Conservation (phyloP, 2,888 invertebrate species). For the Chymomyza caudatula region DNA sequence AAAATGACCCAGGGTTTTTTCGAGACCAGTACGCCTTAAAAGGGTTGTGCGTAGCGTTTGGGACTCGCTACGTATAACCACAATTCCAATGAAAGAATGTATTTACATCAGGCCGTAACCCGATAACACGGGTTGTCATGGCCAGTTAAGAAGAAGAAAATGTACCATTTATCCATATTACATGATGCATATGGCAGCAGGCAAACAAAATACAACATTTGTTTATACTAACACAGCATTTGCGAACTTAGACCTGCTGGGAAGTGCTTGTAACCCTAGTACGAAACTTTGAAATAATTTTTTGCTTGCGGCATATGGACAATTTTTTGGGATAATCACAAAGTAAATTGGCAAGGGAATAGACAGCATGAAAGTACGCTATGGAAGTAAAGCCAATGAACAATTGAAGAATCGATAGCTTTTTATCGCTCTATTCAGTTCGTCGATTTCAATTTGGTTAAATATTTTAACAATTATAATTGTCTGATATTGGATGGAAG, state of each 20-base stretch:
- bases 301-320: not conserved
- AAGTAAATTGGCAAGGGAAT: not conserved
- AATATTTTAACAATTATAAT: constrained; percentile 57
- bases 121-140: too few relatives aligned
- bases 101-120: too few relatives aligned
- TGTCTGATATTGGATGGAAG: constrained; percentile 32
- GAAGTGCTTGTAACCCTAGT: not conserved
- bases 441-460: constrained; percentile 13
- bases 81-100: too few relatives aligned
- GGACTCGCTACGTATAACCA: too few relatives aligned
- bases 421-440: not conserved
- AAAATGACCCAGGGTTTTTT: too few relatives aligned
- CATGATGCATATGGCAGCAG: too few relatives aligned
- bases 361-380: not conserved
- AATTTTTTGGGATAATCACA: not conserved
- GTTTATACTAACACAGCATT: not conserved
- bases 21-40: too few relatives aligned
- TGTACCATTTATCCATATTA: too few relatives aligned
- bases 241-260: not conserved
- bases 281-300: not conserved
- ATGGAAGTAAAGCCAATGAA: not conserved
- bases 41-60: too few relatives aligned
- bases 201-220: not conserved
- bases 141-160: too few relatives aligned
- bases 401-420: too few relatives aligned